Base-by-base conservation (phyloP, 2,797 vertebrate genomes). In the Miichthys miiuy region DNA sequence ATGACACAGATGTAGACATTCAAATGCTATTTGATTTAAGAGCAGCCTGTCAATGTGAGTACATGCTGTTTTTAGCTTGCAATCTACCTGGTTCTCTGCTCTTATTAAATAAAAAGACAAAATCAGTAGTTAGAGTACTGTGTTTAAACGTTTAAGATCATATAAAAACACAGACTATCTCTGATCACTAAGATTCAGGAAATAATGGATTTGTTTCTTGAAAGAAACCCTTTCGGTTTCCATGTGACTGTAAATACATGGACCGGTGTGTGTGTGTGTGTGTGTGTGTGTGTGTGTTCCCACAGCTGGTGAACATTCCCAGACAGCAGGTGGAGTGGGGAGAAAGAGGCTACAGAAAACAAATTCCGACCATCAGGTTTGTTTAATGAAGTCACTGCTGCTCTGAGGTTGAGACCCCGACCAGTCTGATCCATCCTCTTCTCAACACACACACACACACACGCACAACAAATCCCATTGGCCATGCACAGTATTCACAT, bases 231-330 rank as follows among this genome's bases (percentile, higher is more conserved):
- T 38, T 38, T 9, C 9, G 34, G 34, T 38, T 38, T 38, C 34
- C 34, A 9, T 38, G 8, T 38, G 34, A 38, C 34, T 38, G 34
- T 38, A 38, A 38, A 9, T 38, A 38, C 34, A 38, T 38, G 34
- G 34, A 38, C 34, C 34, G 8, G 34, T 9, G 34, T 38, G 34
- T 56, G 34, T 38, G 34, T 56, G 34, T 38, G 46, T 57, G 71
- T 73, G 64, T 73, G 67, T 56, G 68, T 73, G 48, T 58, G 50
- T 48, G 72, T 62, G 71, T 68, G 42, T 80, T 77, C 68, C 21
- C 68, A 74, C 69, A 74, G 74, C 52, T 81, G 77, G 79, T 75
- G 77, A 68, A 83, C 78, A 85, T 88, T 83, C 80, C 65, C 82
- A 85, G 77, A 85, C 80, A 85, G 78, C 83, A 88, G 78, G 75